A percentile compares a stretch with the other conserved stretches of the same genome.
Conservation (phyloP, 2,797 vertebrate genomes). For the Agapornis canus region DNA sequence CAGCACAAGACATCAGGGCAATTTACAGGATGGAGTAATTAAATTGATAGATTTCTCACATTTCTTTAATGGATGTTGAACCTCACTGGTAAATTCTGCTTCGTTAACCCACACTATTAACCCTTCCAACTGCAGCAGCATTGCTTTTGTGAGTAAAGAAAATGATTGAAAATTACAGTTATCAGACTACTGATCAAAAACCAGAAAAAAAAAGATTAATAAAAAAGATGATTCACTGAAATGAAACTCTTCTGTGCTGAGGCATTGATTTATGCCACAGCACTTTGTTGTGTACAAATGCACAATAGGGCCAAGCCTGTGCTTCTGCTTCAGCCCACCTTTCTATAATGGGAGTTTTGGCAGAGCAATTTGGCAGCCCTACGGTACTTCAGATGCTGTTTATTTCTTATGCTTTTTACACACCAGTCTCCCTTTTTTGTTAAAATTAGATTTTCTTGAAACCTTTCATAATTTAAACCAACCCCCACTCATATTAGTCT, state of each 20-base stretch:
- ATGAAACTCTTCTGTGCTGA: neutral
- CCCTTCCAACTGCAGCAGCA: neutral
- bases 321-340: neutral
- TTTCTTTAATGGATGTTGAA: neutral
- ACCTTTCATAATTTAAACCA: neutral
- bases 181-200: neutral
- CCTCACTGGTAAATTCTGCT: neutral
- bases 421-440: neutral
- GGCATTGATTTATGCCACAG: neutral
- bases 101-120: neutral
- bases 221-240: neutral
- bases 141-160: neutral
- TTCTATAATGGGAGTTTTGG: neutral
- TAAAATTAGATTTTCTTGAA: constrained; percentile 5
- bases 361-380: neutral
- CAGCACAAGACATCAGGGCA: neutral
- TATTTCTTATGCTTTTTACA: neutral
- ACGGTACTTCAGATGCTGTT: neutral
- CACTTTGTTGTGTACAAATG: neutral
- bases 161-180: neutral
- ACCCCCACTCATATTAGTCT: neutral
- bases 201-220: neutral
- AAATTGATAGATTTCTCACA: neutral
- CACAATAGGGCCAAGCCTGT: neutral
- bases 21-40: neutral